A percentile compares a stretch with the other conserved stretches of the same genome.
Evolutionary conservation across 2,797 vertebrate species (phyloP).

Genomic region (Acomys russatus): DNA sequence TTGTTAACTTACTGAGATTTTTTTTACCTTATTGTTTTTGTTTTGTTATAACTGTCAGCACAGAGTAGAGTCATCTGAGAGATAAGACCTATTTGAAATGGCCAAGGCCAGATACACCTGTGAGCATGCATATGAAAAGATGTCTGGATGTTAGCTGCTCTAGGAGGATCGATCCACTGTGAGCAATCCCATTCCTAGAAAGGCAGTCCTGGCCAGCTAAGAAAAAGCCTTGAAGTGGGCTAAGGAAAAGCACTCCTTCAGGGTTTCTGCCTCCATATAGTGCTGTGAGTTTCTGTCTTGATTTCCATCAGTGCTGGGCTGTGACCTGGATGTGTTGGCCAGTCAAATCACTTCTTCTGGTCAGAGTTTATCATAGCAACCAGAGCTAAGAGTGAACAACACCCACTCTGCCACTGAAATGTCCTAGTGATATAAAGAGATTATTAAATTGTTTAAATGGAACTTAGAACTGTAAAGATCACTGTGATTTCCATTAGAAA

Average conservation of each 20-base stretch:
- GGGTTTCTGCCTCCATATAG: not conserved
- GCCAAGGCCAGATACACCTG: not conserved
- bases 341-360: not conserved
- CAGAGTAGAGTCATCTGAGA: not conserved
- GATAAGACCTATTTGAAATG: not conserved
- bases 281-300: not conserved
- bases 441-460: not conserved
- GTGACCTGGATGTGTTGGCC: not conserved
- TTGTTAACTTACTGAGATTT: too few species aligned
- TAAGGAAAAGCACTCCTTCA: not conserved
- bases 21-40: too few species aligned
- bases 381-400: not conserved
- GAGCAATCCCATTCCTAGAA: too few species aligned
- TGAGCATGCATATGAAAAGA: not conserved
- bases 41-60: not conserved
- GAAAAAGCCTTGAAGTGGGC: not conserved
- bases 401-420: too few species aligned
- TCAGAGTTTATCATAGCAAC: not conserved
- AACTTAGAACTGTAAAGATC: not conserved
- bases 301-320: too few species aligned
- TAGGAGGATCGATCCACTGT: not conserved
- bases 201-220: accelerated
- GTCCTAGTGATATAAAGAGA: not conserved
- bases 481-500: not conserved
- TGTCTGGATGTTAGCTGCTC: too few species aligned